Evolutionary conservation across 37 sponge, comb jelly and placozoan genomes (phyloP).

Genomic region (Bolinopsis microptera): DNA sequence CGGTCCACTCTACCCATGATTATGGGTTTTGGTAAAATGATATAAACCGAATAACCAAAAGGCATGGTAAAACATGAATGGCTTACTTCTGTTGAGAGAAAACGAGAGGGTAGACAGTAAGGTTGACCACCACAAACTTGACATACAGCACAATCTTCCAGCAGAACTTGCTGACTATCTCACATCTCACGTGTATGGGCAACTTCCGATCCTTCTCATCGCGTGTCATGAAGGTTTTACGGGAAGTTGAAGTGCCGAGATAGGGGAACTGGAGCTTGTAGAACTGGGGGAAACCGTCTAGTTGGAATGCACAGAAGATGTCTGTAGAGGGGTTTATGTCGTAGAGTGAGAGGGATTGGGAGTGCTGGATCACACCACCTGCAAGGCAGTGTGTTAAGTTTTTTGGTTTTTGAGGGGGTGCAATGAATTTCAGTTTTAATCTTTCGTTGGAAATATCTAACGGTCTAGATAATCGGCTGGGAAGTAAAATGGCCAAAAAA

Average conservation of each 20-base stretch:
- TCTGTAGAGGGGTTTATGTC: background rate
- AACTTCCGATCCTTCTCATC: constrained; percentile 2
- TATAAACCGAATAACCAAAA: background rate
- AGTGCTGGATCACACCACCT: background rate
- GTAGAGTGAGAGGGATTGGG: background rate
- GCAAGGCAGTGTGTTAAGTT: background rate
- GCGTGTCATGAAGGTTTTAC: background rate
- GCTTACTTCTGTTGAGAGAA: background rate
- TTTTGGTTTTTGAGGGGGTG: no score
- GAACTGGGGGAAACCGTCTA: constrained; percentile 24
- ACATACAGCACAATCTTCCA: constrained; percentile 12
- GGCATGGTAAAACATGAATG: background rate
- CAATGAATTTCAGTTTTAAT: no score
- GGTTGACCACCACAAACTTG: constrained; percentile 17
- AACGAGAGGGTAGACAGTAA: constrained; percentile 42
- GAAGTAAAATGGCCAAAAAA: no score
- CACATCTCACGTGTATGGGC: constrained; percentile 37
- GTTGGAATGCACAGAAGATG: background rate
- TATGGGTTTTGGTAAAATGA: no score
- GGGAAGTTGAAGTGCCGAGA: background rate
- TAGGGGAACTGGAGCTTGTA: constrained; percentile 44
- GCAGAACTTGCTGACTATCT: background rate
- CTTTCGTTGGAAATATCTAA: no score
- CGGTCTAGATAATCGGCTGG: no score
- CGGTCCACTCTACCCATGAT: no score